Conservation (phyloP, 1,140 invertebrate species). For the Drosophila pruinosa region DNA sequence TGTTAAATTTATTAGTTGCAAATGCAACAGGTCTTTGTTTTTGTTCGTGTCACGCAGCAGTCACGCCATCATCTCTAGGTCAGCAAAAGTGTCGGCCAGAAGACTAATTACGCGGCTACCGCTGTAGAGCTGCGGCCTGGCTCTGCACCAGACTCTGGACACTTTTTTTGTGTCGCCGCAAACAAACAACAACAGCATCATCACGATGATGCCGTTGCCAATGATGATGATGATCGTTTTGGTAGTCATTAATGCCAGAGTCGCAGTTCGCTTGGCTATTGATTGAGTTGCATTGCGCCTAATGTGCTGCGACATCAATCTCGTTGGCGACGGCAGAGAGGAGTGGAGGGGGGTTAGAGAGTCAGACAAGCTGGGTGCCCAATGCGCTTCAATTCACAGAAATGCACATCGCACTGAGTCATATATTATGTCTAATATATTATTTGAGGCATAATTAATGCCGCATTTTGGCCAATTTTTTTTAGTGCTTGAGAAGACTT, state of each 20-base stretch:
- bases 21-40: no score
- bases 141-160: constrained; percentile 16
- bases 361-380: neutral
- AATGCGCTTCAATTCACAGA: constrained; percentile 61
- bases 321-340: constrained; percentile 7
- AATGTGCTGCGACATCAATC: constrained; percentile 81
- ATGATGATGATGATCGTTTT: constrained; percentile 51
- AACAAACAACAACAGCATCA: neutral
- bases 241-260: constrained; percentile 62
- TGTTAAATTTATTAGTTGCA: no score
- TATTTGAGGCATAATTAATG: constrained; percentile 36
- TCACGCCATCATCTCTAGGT: constrained; percentile 33
- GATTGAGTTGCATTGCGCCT: constrained; percentile 78
- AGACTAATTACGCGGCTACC: constrained; percentile 73
- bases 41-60: constrained; percentile 3
- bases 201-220: neutral
- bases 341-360: neutral
- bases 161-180: constrained; percentile 9
- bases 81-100: constrained; percentile 67
- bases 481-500: neutral
- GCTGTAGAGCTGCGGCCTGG: constrained; percentile 19
- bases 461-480: constrained; percentile 23
- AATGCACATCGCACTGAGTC: constrained; percentile 20
- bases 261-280: constrained; percentile 59
- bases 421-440: constrained; percentile 23